A percentile compares a stretch with the other conserved stretches of the same genome.
phyloP scores from a whole-genome alignment of 1,140 invertebrate genomes.

The Trichonephila clavipes region DNA sequence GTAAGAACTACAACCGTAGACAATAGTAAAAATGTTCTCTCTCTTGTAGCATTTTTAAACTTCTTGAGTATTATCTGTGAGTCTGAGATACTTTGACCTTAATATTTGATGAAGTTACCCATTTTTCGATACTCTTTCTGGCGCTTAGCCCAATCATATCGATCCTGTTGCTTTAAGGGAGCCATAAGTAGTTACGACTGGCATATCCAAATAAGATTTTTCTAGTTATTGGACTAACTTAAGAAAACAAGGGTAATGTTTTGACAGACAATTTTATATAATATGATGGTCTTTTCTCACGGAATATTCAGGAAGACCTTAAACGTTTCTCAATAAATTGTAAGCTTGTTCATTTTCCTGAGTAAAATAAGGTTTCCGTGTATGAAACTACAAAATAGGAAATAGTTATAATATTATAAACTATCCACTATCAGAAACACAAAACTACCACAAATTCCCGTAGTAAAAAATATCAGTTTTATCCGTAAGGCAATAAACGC shows the following conservation, averaged over 20 bases:
- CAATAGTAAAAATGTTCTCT: too few relatives aligned
- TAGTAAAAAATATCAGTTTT: too few relatives aligned
- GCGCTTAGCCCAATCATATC: not conserved
- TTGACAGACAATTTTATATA: not conserved
- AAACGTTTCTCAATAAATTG: not conserved
- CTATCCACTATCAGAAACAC: too few relatives aligned
- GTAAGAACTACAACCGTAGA: too few relatives aligned
- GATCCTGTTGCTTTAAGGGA: not conserved
- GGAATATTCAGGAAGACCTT: too few relatives aligned
- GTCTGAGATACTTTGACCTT: not conserved
- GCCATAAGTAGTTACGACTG: not conserved
- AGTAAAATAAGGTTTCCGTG: not conserved
- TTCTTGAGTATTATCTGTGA: not conserved
- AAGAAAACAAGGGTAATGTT: not conserved
- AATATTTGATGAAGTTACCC: not conserved
- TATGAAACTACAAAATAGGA: not conserved
- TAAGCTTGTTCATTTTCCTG: not conserved
- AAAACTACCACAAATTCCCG: too few relatives aligned
- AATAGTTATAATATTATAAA: too few relatives aligned
- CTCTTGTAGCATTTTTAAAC: too few relatives aligned
- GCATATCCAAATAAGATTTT: not conserved
- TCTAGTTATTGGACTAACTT: not conserved
- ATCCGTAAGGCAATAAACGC: too few relatives aligned
- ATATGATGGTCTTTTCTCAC: too few relatives aligned
- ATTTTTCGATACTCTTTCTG: not conserved